These are phyloP conservation scores for Bergia sp. DNA, from an alignment of 92 coral and sea anemone species.

Conservation along the genomic window DNA sequence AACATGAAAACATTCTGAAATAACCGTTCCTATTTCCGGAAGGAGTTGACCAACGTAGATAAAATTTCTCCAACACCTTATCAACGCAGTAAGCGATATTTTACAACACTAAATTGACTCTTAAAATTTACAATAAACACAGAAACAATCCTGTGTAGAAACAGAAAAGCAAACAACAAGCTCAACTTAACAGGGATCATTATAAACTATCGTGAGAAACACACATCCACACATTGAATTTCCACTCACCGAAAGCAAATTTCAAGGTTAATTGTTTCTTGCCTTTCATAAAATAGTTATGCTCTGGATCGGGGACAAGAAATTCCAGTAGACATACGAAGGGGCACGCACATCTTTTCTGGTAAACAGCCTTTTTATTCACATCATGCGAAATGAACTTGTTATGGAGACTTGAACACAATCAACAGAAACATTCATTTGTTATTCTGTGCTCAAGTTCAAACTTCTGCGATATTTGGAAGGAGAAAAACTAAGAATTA, in stretches of 20 bases:
- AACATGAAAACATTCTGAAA: neutral
- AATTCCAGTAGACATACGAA: slow-evolving; percentile 16
- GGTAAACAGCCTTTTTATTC: neutral
- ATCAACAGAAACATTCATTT: neutral
- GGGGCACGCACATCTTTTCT: neutral
- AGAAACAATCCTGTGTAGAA: neutral
- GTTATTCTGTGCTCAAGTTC: neutral
- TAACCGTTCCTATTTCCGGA: neutral
- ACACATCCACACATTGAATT: neutral
- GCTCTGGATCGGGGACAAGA: neutral
- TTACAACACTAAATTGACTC: neutral
- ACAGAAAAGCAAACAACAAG: neutral
- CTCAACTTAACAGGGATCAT: neutral
- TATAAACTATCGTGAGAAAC: neutral
- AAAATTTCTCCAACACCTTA: neutral
- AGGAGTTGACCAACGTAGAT: neutral
- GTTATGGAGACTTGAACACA: neutral
- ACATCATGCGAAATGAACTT: neutral
- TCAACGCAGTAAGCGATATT: neutral
- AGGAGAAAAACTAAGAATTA: neutral
- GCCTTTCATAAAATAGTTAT: neutral
- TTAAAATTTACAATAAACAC: slow-evolving; percentile 2
- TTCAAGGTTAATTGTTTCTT: slow-evolving; percentile 16
- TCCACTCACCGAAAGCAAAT: neutral
- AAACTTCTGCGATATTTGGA: neutral